Evolutionary conservation across 2,888 invertebrate genomes (phyloP).

Genomic region (Drosophila gaucha): DNA sequence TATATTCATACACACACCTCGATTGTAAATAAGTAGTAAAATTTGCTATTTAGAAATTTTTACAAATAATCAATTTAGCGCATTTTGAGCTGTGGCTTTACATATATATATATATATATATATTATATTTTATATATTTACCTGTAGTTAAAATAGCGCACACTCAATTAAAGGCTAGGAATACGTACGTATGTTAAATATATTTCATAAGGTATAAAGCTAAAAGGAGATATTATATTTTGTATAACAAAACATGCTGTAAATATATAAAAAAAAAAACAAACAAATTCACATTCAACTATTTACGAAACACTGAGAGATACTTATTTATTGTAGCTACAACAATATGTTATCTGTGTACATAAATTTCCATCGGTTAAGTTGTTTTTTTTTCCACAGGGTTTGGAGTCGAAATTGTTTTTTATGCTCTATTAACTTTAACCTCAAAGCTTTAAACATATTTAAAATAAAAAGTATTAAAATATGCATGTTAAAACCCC

Average conservation of each 20-base stretch:
- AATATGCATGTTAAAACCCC: constrained; percentile 52
- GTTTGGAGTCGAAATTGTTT: constrained; percentile 33
- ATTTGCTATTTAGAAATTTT: constrained; percentile 70
- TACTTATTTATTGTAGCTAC: constrained; percentile 41
- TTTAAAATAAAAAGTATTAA: constrained; percentile 26
- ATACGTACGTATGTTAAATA: constrained; percentile 27
- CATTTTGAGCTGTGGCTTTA: constrained; percentile 77
- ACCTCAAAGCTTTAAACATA: constrained; percentile 40
- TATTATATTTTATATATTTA: constrained; percentile 57
- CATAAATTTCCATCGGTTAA: constrained; percentile 53
- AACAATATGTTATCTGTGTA: constrained; percentile 35
- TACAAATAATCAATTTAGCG: constrained; percentile 63
- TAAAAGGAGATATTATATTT: constrained; percentile 47
- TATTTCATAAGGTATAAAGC: constrained; percentile 33
- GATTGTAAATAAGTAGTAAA: constrained; percentile 65
- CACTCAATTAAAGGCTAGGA: constrained; percentile 50
- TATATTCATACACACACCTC: constrained; percentile 23
- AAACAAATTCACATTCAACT: constrained; percentile 40
- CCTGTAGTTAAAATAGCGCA: constrained; percentile 66
- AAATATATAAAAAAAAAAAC: constrained; percentile 34
- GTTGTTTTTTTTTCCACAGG: constrained; percentile 20
- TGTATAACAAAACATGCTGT: constrained; percentile 51
- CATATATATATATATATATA: constrained; percentile 32
- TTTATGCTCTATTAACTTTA: constrained; percentile 28
- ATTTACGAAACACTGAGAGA: constrained; percentile 36